phyloP scores from a whole-genome alignment of 2,888 invertebrate genomes.

The Melanostoma mellinum region DNA sequence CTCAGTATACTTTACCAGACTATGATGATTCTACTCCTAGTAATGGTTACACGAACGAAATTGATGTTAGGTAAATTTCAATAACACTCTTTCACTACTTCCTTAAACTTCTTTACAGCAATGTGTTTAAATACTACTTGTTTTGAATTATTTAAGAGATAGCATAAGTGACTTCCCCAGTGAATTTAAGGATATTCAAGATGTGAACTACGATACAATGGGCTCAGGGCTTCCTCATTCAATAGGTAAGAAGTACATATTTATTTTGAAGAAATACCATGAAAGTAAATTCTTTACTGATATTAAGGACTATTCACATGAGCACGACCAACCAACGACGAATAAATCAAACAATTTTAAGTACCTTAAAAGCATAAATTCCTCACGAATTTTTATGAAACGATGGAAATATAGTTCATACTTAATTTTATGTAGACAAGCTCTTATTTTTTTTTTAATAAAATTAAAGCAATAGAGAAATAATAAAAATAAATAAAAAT shows the following conservation, averaged over 20 bases:
- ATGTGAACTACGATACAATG: constrained; percentile 85
- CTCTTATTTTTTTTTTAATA: no score
- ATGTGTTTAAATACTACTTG: background rate
- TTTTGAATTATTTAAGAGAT: constrained; percentile 82
- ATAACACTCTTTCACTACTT: background rate
- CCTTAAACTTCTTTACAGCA: no score
- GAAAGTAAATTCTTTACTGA: no score
- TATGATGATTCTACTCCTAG: constrained; percentile 91
- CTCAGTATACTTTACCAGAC: constrained; percentile 92
- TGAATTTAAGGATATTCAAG: constrained; percentile 85
- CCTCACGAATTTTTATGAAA: no score
- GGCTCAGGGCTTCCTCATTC: constrained; percentile 86
- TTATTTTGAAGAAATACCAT: background rate
- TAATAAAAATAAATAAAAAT: no score
- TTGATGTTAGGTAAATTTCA: constrained; percentile 88
- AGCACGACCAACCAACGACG: no score
- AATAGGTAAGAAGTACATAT: constrained; percentile 84
- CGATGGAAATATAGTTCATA: no score
- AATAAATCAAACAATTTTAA: no score
- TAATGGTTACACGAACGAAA: constrained; percentile 90
- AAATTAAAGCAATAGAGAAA: no score
- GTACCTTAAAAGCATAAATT: no score
- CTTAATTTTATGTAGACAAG: no score
- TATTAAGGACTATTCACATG: no score
- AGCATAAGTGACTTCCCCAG: constrained; percentile 88